Percentiles rank a stretch among this genome's conserved stretches.
These are phyloP conservation scores for Apeltes quadracus DNA, from an alignment of 2,113 vertebrate species.

Conservation along the genomic window DNA sequence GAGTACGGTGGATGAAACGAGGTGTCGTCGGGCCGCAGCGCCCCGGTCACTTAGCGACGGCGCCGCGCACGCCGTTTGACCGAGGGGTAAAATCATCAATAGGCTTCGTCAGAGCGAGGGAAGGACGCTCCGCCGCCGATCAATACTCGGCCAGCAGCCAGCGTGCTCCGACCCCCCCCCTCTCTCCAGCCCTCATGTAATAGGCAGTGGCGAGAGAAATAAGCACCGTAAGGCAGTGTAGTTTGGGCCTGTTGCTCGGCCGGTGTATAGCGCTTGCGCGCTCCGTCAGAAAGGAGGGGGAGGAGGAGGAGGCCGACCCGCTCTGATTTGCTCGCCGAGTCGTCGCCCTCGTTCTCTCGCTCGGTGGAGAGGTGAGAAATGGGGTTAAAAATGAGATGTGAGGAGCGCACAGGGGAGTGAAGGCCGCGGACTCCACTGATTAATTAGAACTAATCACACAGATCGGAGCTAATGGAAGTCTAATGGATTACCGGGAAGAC, in stretches of 20 bases:
- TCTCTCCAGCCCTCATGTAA: neutral
- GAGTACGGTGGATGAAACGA: constrained; percentile 25
- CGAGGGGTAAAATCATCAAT: constrained; percentile 66
- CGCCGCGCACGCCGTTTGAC: constrained; percentile 49
- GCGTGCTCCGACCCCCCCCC: too few relatives aligned
- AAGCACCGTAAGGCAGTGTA: neutral
- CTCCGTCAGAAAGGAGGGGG: constrained; percentile 18
- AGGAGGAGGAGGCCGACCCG: constrained; percentile 9
- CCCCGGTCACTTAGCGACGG: constrained; percentile 52
- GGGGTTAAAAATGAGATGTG: constrained; percentile 74
- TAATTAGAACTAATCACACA: constrained; percentile 79
- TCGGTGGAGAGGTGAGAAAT: constrained; percentile 72
- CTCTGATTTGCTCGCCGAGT: constrained; percentile 60
- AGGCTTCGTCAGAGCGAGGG: constrained; percentile 72
- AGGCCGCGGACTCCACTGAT: constrained; percentile 73
- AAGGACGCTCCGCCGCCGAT: constrained; percentile 52
- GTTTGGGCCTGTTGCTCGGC: constrained; percentile 16
- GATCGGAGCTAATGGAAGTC: constrained; percentile 76
- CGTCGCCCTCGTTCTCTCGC: constrained; percentile 59
- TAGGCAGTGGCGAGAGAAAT: constrained; percentile 6
- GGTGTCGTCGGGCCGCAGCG: constrained; percentile 25
- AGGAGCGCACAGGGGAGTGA: constrained; percentile 57
- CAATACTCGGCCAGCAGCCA: too few relatives aligned
- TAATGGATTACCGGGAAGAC: constrained; percentile 73
- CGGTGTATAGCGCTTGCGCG: constrained; percentile 44